Evolutionary conservation across 2,888 invertebrate species (phyloP).

Genomic region (Elaeidobius kamerunicus): DNA sequence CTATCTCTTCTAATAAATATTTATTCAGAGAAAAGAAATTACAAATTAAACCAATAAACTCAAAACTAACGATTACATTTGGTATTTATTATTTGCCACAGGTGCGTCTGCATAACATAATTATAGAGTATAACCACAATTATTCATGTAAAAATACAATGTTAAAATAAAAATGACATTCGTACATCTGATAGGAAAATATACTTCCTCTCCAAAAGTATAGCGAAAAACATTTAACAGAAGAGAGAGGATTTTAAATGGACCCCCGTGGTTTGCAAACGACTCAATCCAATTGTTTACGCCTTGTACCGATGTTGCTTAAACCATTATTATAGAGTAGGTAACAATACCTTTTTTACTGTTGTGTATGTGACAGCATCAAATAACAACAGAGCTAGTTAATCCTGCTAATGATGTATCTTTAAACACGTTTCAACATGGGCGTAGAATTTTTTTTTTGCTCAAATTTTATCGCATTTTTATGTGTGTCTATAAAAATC

Average conservation of each 20-base stretch:
- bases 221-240: constrained; percentile 16
- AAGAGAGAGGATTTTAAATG: constrained; percentile 26
- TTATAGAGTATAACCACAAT: too few species aligned
- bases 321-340: constrained; percentile 39
- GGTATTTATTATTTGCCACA: too few species aligned
- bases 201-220: constrained; percentile 13
- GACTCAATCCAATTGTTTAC: constrained; percentile 48
- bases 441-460: too few species aligned
- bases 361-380: constrained; percentile 44
- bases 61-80: too few species aligned
- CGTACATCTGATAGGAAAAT: constrained; percentile 1
- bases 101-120: too few species aligned
- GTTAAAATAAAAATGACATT: too few species aligned
- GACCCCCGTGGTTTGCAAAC: constrained; percentile 45
- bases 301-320: constrained; percentile 28
- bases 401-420: constrained; percentile 47
- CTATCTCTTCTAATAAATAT: too few species aligned
- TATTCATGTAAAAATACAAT: too few species aligned
- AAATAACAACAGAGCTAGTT: constrained; percentile 44
- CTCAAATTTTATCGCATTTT: too few species aligned
- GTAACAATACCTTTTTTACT: constrained; percentile 43
- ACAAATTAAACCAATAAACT: too few species aligned
- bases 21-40: too few species aligned
- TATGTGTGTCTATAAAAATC: too few species aligned
- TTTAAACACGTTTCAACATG: constrained; percentile 23